Percentiles rank a stretch among this genome's conserved stretches.
Conservation (phyloP, 2,113 vertebrate species). For the Corvus moneduloides region DNA sequence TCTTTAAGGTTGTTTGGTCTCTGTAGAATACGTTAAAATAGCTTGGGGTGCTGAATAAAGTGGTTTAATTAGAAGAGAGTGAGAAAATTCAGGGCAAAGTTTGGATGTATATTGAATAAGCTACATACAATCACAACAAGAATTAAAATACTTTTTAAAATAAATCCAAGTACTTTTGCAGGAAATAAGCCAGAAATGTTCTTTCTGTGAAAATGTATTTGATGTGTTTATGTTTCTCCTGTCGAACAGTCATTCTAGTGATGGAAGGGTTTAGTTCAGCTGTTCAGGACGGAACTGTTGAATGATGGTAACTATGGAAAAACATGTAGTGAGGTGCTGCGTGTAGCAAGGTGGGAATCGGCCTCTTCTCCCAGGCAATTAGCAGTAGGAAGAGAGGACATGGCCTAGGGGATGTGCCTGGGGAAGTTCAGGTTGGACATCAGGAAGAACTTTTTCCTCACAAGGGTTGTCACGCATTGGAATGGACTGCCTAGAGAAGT, state of each 20-base stretch:
- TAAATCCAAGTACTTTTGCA: background rate
- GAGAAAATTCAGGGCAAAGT: background rate
- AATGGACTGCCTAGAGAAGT: background rate
- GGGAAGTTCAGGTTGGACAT: background rate
- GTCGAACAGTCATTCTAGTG: background rate
- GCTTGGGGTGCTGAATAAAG: background rate
- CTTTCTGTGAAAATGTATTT: background rate
- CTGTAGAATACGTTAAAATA: background rate
- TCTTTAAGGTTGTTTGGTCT: background rate
- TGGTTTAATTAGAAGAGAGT: background rate
- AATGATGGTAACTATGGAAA: background rate
- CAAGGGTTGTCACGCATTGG: background rate
- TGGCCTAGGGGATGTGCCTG: background rate
- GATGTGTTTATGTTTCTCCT: background rate
- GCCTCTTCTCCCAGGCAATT: background rate
- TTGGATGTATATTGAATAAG: background rate
- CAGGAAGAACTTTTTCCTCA: background rate
- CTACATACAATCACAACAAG: background rate
- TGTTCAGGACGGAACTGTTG: background rate
- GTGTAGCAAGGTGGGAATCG: background rate
- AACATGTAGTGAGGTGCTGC: background rate
- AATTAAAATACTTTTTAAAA: background rate
- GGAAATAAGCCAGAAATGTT: background rate
- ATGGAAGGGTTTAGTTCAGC: background rate
- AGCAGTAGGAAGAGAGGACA: background rate